Percentiles rank a stretch among this genome's conserved stretches.
Evolutionary conservation across 2,888 invertebrate species (phyloP).

Genomic region (Pelosia muscerda): DNA sequence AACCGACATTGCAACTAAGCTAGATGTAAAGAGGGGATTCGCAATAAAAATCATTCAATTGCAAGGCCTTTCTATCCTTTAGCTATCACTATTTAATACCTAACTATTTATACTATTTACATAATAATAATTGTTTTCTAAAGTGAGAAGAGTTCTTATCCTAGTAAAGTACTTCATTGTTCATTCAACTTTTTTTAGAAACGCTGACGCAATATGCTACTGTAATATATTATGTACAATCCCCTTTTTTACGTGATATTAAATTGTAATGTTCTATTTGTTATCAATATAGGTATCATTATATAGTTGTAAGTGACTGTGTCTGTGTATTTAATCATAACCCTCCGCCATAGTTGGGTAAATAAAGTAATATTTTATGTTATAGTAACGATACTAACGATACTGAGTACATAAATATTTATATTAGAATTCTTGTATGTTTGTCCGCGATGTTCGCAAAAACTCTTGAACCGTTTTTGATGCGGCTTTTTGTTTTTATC

Average conservation of each 20-base stretch:
- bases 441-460: too few relatives aligned
- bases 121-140: neutral
- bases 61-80: neutral
- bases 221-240: slow-evolving; percentile 2
- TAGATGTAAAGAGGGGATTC: neutral
- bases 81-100: neutral
- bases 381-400: too few relatives aligned
- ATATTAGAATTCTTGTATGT: too few relatives aligned
- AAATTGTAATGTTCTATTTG: too few relatives aligned
- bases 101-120: neutral
- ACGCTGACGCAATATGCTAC: slow-evolving; percentile 8
- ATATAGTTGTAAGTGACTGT: too few relatives aligned
- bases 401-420: too few relatives aligned
- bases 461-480: too few relatives aligned
- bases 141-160: slow-evolving; percentile 4
- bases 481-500: too few relatives aligned
- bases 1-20: neutral
- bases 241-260: neutral
- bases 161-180: neutral
- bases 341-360: too few relatives aligned
- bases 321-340: too few relatives aligned
- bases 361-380: too few relatives aligned
- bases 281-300: too few relatives aligned
- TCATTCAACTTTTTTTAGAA: slow-evolving; percentile 3
- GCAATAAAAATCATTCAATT: neutral